phyloP scores from a whole-genome alignment of 2,113 vertebrate species.

The Megaceryle maxima region DNA sequence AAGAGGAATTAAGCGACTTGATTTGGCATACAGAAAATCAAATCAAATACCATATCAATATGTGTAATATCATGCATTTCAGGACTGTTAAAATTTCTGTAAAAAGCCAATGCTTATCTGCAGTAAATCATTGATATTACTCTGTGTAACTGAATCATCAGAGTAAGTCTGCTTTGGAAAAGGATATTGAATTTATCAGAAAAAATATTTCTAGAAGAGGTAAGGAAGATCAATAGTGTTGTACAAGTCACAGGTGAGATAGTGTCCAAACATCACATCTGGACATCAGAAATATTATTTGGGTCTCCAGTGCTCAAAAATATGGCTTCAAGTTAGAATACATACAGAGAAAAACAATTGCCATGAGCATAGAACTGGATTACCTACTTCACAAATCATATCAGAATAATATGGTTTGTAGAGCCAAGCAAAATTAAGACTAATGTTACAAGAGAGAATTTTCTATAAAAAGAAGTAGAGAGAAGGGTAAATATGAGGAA shows the following conservation, averaged over 20 bases:
- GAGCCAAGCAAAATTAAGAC: neutral
- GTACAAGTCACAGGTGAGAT: neutral
- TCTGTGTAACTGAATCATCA: neutral
- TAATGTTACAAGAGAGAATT: neutral
- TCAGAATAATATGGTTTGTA: neutral
- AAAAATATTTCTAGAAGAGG: neutral
- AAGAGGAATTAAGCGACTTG: neutral
- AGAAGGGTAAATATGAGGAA: neutral
- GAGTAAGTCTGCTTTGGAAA: neutral
- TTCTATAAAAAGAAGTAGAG: neutral
- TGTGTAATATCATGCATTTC: neutral
- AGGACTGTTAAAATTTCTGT: neutral
- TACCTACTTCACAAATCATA: neutral
- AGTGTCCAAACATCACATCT: neutral
- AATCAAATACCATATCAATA: neutral
- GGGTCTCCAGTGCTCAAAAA: neutral
- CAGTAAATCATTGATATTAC: neutral
- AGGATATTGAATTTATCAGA: neutral
- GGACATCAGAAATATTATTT: neutral
- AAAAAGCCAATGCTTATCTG: neutral
- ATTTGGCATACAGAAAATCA: neutral
- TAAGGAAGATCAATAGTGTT: conserved; percentile 16
- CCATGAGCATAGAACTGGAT: neutral
- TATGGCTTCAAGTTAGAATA: neutral
- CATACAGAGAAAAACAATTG: neutral